Evolutionary conservation across 1,140 invertebrate species (phyloP), one percentile per base, ranked within the genome.

Genomic region (Meloidogyne chitwoodi): DNA sequence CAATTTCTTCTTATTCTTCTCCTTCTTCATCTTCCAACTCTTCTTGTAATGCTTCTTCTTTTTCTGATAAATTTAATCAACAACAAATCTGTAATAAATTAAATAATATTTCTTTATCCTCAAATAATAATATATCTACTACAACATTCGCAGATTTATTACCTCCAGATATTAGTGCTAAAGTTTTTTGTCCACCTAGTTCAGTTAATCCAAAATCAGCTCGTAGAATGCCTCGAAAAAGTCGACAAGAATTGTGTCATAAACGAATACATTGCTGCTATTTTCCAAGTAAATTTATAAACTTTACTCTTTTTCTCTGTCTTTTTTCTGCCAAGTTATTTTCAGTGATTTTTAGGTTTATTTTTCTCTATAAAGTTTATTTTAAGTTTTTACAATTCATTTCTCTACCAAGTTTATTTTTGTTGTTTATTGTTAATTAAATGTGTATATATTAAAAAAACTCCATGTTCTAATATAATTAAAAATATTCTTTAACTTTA

Each of bases 171-270:
- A 69, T 80, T 65, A 44, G 67, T 73, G 68, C 66, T n/a, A 80
- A 80, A 70, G 81, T 83, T n/a, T 83, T 77, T 48, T 82, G 68
- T 41, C 81, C 81, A 31, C 81, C 81, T 27, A 79, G 75, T 66
- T 72, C 81, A 27, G 29, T 81, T n/a, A 80, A 83, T 61, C 82
- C 81, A 62, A 62, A 63, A 61, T 64, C 48, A 11, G 16, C 64
- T 48, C 65, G 27, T 29, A 56, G 81, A 71, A 78, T 73, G 16
- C 72, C 81, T 2, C n/a, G 81, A 68, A 41, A 79, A 69, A 79
- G 76, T 69, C 27, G 72, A 48, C 29, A 64, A 14, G 80, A 83
- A 31, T 68, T 84, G 67, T 75, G 71, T 24, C 48, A 64, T 31
- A 79, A 83, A 65, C 69, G 83, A 26, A 69, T 73, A 4, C 83